Base-by-base conservation (phyloP, 2,888 invertebrate species). In the Thalpophila matura region DNA sequence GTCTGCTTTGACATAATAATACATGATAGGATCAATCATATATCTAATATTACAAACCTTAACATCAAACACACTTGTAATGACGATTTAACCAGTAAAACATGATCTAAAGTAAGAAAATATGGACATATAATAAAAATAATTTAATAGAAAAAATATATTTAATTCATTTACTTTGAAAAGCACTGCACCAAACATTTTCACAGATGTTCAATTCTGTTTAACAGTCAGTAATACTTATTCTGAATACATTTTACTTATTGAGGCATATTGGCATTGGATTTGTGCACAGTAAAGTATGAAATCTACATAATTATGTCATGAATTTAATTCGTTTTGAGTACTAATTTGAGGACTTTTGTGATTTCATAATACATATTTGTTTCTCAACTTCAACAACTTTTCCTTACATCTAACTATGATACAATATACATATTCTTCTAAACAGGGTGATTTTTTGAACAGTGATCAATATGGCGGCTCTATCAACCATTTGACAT, bases 361-460 rank as follows among this genome's bases (percentile, higher is more conserved):
- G 37, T 60, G 29, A 74, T 69, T 40, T 33, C n/a, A 43, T 60
- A 53, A 51, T 50, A 47, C 31, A 9, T 46, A 43, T 54, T 45
- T 40, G 2, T 29, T 54, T 49, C 29, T 46, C 24, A 72, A 58
- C 26, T 67, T 59, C 20, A 49, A 37, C 53, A 60, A 59, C 33
- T 67, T 67, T 65, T 53, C 57, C 78, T 80, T 80, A 80, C 12
- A 60, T 42, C 63, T 77, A 79, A 54, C 49, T 75, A 72, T 74
- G 22, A 53, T 53, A 77, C 54, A 62, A 57, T 66, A 60, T n/a
- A n/a, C n/a, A n/a, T 54, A 69, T 40, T 53, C 37, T 38, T 38
- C 37, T 61, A 33, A n/a, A n/a, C n/a, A n/a, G n/a, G n/a, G n/a
- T n/a, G n/a, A n/a, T n/a, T n/a, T n/a, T n/a, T n/a, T n/a, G n/a